Evolutionary conservation across 2,888 invertebrate species (phyloP), one percentile per base, ranked within the genome.

Genomic region (Parelbella ahira): DNA sequence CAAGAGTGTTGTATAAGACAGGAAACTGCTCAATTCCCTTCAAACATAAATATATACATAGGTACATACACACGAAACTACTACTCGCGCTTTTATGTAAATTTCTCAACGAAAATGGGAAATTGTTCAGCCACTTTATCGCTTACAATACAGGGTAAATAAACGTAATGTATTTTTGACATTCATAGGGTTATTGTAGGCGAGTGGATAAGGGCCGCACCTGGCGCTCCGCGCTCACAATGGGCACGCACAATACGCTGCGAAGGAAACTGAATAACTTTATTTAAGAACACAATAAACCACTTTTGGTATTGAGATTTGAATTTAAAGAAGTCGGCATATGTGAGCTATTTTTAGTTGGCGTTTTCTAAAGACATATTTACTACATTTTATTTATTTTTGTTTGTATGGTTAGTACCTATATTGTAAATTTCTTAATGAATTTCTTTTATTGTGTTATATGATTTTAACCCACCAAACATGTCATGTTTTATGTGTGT

Each of bases 241-340:
- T 76, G 63, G 77, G 57, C 64, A 63, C 58, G 51, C 63, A 81
- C 81, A 83, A 82, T 80, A 68, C 71, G 64, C 61, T 56, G 60
- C 65, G 69, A 70, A 75, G 72, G 70, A 77, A 76, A 78, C 75
- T 75, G 81, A 83, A 84, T 82, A 81, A 81, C 80, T 83, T 83
- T 83, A 82, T 84, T 82, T 81, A 76, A 73, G 80, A 81, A 82
- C 79, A 83, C 81, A 84, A 82, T 83, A 82, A 82, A 82, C 77
- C 80, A 83, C 82, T 82, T 82, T 81, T 81, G 74, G 66, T 65
- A 68, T 64, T 73, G 73, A 77, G 71, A 68, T 67, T 65, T 63
- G 66, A 68, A 76, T 75, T 11, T 38, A 23, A 18, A 24, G 15
- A 12, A 15, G 29, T 4, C n/a, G n/a, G n/a, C n/a, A n/a, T n/a